Evolutionary conservation across 2,888 invertebrate species (phyloP).

Genomic region (Coecobrya sp.): DNA sequence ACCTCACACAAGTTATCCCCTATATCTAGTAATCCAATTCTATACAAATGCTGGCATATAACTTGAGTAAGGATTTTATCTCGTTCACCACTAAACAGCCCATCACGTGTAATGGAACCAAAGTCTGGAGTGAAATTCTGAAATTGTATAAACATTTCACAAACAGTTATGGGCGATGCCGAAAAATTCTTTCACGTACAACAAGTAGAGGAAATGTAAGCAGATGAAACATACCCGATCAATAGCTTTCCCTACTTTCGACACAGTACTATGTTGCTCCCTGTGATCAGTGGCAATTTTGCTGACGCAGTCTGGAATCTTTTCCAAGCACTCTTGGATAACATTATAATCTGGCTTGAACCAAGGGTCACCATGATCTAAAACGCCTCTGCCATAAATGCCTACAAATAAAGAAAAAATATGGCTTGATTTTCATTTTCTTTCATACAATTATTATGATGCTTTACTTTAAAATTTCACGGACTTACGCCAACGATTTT

Average conservation of each 20-base stretch:
- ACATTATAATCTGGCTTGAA: slow-evolving; percentile 88
- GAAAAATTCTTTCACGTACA: slow-evolving; percentile 6
- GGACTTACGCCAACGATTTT: slow-evolving; percentile 62
- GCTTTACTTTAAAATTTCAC: neutral
- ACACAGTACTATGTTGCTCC: slow-evolving; percentile 92
- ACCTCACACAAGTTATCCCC: slow-evolving; percentile 93
- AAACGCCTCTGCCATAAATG: slow-evolving; percentile 39
- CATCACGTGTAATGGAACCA: slow-evolving; percentile 95
- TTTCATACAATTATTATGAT: neutral
- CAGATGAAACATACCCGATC: slow-evolving; percentile 90
- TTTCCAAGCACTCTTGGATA: slow-evolving; percentile 92
- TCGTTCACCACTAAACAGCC: slow-evolving; percentile 92
- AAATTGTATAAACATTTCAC: neutral
- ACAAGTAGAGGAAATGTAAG: neutral
- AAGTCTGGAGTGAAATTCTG: slow-evolving; percentile 97
- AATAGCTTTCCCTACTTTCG: slow-evolving; percentile 98
- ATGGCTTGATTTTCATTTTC: neutral
- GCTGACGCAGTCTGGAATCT: slow-evolving; percentile 94
- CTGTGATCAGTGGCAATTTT: slow-evolving; percentile 95
- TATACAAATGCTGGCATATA: slow-evolving; percentile 97
- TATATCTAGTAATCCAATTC: slow-evolving; percentile 97
- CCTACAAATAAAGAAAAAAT: neutral
- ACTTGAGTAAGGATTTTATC: slow-evolving; percentile 93
- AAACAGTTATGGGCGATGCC: neutral
- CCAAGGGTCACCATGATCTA: slow-evolving; percentile 19